Evolutionary conservation across 2,888 invertebrate species (phyloP), one percentile per base, ranked within the genome.

Genomic region (Megaustenia siamemsis): DNA sequence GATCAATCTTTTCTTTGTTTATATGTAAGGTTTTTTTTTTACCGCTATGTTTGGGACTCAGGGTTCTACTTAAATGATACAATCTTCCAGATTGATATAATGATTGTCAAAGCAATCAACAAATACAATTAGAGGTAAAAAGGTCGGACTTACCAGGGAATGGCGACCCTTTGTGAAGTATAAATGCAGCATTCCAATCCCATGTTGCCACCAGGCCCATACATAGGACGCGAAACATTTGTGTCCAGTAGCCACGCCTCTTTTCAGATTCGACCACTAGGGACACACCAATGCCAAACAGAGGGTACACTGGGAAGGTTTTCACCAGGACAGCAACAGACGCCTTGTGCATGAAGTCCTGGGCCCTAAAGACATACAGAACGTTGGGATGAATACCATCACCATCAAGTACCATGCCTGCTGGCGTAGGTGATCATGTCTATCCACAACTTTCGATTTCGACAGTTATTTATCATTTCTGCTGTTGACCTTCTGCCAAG

Each of bases 171-270:
- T 73, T 32, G 82, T 88, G 90, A 43, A 90, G 77, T 24, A 90
- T 86, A 78, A 90, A 90, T 10, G 89, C 86, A 15, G 87, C 82
- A 79, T 90, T 89, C 28, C 75, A 86, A 82, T 88, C 88, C 90
- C 90, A 90, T 15, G 90, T 88, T 5, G 90, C 90, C 5, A 90
- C 71, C 15, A 86, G 82, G n/a, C 90, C 84, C 63, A 90, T 83
- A 71, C 86, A 84, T 66, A 68, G 86, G 81, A 86, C 86, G 5
- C 90, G 83, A 8, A 87, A 45, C 35, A 89, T 63, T 66, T 86
- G 86, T 38, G 83, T 78, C 43, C 80, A 45, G 80, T 87, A 86
- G 53, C 80, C 81, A 1, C 82, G 78, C 68, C 69, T 45, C 49
- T 84, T 53, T 38, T 84, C 80, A 35, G 82, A 35, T 66, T 89